phyloP scores from a whole-genome alignment of 2,113 vertebrate genomes.

The Percina caprodes region DNA sequence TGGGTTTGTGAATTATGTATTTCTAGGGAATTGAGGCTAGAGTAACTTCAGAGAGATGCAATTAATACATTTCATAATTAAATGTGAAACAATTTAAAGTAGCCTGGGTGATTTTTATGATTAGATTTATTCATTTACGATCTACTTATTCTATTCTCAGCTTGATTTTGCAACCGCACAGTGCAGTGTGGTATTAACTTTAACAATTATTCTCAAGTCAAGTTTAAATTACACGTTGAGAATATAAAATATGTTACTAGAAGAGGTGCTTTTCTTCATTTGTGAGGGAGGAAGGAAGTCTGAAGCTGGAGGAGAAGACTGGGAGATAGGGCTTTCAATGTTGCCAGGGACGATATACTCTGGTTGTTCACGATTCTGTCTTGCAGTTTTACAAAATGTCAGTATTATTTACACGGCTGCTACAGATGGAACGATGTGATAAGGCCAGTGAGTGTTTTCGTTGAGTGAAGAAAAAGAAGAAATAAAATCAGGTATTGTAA shows the following conservation, averaged over 20 bases:
- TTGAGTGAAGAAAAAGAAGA: background rate
- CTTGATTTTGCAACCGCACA: background rate
- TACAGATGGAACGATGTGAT: background rate
- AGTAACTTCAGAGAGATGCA: background rate
- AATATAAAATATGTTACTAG: too few relatives aligned
- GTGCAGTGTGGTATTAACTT: too few relatives aligned
- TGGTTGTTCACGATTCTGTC: background rate
- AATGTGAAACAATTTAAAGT: background rate
- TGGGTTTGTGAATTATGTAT: background rate
- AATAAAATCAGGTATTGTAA: background rate
- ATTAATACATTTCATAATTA: background rate
- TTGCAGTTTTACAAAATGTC: conserved; percentile 5
- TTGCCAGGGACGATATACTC: background rate
- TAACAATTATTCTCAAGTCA: too few relatives aligned
- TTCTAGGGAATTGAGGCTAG: background rate
- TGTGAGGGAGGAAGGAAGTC: background rate
- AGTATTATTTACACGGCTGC: background rate
- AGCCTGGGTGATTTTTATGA: background rate
- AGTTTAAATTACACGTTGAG: too few relatives aligned
- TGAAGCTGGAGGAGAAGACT: background rate
- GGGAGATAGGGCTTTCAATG: background rate
- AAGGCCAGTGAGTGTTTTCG: background rate
- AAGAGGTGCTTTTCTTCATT: too few relatives aligned
- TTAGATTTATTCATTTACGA: background rate
- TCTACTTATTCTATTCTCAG: background rate